Evolutionary conservation across 2,888 invertebrate genomes (phyloP).

Genomic region (Eupithecia abbreviata): DNA sequence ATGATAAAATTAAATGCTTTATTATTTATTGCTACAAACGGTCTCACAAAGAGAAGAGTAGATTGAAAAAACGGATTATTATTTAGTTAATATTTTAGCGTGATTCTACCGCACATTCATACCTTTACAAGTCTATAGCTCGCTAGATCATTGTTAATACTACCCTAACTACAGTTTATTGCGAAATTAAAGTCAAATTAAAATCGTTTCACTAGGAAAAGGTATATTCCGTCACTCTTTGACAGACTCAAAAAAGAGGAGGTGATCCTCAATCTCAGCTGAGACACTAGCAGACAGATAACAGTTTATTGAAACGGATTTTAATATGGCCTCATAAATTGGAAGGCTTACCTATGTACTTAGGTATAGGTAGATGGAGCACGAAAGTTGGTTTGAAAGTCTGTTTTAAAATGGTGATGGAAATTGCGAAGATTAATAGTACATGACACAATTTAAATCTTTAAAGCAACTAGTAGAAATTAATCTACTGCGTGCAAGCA

Average conservation of each 20-base stretch:
- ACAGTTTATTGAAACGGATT: not conserved
- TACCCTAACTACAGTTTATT: slow-evolving; percentile 23
- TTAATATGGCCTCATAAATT: not conserved
- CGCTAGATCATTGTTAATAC: slow-evolving; percentile 19
- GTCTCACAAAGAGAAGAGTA: not conserved
- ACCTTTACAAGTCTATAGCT: slow-evolving; percentile 13
- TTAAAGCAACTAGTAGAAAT: not conserved
- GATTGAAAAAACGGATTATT: not conserved
- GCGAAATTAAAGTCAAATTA: slow-evolving; percentile 6
- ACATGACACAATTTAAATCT: not conserved
- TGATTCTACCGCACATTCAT: slow-evolving; percentile 7
- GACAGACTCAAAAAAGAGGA: not conserved
- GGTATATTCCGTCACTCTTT: not conserved
- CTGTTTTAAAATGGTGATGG: not conserved
- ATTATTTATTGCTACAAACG: not conserved
- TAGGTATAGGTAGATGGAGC: not conserved
- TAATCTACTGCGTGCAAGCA: not conserved
- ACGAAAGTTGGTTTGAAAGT: not conserved
- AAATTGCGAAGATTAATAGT: not conserved
- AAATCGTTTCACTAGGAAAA: not conserved
- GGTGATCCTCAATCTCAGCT: not conserved
- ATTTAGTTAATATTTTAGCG: not conserved
- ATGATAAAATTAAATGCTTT: not conserved
- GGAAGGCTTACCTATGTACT: not conserved
- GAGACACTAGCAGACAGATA: not conserved